Evolutionary conservation across 2,888 invertebrate genomes (phyloP).

Genomic region (Drosophila percnosoma): DNA sequence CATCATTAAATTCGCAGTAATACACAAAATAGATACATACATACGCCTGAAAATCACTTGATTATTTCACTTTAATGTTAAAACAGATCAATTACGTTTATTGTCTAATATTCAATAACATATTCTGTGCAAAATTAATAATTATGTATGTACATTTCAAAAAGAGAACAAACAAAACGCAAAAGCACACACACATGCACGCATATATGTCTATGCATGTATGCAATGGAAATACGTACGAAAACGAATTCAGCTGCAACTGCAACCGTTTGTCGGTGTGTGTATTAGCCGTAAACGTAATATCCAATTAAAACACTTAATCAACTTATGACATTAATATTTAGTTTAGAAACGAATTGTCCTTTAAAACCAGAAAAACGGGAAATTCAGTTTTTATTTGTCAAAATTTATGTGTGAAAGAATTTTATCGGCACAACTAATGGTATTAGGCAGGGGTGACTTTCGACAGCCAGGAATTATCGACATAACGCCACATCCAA

Average conservation of each 20-base stretch:
- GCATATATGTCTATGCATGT: constrained; percentile 1
- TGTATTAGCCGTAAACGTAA: constrained; percentile 2
- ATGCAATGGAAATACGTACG: constrained; percentile 32
- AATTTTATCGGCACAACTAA: constrained; percentile 19
- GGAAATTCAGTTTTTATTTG: constrained; percentile 8
- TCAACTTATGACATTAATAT: constrained; percentile 25
- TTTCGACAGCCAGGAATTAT: not conserved
- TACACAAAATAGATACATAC: constrained; percentile 7
- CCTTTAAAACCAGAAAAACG: not conserved
- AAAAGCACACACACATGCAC: not conserved
- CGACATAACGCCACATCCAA: not conserved
- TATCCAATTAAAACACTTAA: constrained; percentile 12
- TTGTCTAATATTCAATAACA: not conserved
- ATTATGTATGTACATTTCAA: not conserved
- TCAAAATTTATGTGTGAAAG: constrained; percentile 3
- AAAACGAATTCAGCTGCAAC: constrained; percentile 11
- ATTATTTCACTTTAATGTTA: not conserved
- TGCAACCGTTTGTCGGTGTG: constrained; percentile 16
- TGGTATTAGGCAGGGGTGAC: not conserved
- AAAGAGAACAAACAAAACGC: constrained; percentile 7
- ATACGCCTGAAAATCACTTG: not conserved
- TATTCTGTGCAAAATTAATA: not conserved
- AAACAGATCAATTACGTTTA: not conserved
- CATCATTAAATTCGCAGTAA: not conserved
- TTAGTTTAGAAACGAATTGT: constrained; percentile 12